Base-by-base conservation (phyloP, 1,140 invertebrate species). In the Cotesia chilonis region DNA sequence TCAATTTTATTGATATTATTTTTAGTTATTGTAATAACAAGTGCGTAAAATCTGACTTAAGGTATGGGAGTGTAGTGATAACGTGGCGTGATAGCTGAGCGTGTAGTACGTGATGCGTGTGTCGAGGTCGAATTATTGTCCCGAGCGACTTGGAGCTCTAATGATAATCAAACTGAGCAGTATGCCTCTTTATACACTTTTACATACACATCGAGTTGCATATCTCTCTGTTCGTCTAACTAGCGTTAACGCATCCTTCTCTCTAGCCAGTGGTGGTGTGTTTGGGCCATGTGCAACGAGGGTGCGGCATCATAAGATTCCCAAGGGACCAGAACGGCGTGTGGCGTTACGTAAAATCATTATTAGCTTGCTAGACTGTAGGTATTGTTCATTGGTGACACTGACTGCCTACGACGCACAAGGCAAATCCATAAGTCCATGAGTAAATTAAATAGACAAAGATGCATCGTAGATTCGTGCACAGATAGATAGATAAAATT, bases 271-370 rank as follows among this genome's bases (percentile, higher is more conserved):
- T 47, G 41, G 41, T 47, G 10, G 41, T 47, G 57, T 9, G 36
- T 17, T 51, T 20, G 82, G 83, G 85, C 85, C 85, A 87, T 86
- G 86, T 87, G 86, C 84, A 86, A 82, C 81, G 82, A 87, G 85
- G 85, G 85, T 81, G 85, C 82, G 84, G 83, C 84, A 81, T 78
- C 68, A 74, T 75, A 75, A 79, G 77, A 82, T 84, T 85, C 85
- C 85, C 84, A 77, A 76, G 85, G 82, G 85, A 47, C 41, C 41
- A 47, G 41, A 85, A 78, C 79, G 78, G 81, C 78, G 77, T 70
- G 72, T 84, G 84, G 83, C 83, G 83, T 83, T 85, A 85, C 85
- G 84, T 87, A 85, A 87, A 87, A 87, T 86, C 84, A 87, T 87
- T 87, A 87, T 87, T 85, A 86, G 84, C 79, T 79, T 79, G 78